These are phyloP conservation scores for Chymomyza caudatula DNA, from an alignment of 2,888 invertebrate species.

Conservation along the genomic window DNA sequence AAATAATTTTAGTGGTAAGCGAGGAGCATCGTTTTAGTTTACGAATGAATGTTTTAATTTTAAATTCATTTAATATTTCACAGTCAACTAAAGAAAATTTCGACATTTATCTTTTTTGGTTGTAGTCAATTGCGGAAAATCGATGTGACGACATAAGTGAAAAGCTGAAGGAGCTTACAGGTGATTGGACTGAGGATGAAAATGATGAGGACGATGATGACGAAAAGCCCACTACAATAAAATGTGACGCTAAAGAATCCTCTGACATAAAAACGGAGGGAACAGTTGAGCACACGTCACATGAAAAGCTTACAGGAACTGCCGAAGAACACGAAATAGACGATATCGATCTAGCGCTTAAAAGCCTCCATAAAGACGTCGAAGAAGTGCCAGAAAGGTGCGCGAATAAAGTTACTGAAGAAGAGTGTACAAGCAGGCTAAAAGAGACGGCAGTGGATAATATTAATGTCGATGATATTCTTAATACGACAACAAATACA, in stretches of 20 bases:
- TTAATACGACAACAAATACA: slow-evolving; percentile 3
- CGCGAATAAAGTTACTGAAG: slow-evolving; percentile 23
- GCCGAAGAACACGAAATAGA: slow-evolving; percentile 52
- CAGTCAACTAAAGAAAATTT: background rate
- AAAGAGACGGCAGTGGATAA: slow-evolving; percentile 9
- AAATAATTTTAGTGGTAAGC: no score
- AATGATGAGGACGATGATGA: slow-evolving; percentile 64
- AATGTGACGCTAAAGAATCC: slow-evolving; percentile 60
- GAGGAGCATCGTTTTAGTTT: no score
- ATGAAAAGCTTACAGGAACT: slow-evolving; percentile 57
- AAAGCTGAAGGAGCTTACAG: slow-evolving; percentile 75
- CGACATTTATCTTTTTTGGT: background rate
- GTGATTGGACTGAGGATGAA: slow-evolving; percentile 78
- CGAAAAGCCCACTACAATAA: slow-evolving; percentile 30
- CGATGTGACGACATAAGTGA: slow-evolving; percentile 73
- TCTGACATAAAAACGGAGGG: slow-evolving; percentile 67
- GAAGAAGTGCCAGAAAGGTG: slow-evolving; percentile 28
- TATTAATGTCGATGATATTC: slow-evolving; percentile 14
- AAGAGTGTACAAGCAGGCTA: slow-evolving; percentile 27
- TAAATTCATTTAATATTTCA: background rate
- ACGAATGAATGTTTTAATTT: background rate
- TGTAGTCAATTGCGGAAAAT: slow-evolving; percentile 51
- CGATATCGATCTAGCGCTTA: slow-evolving; percentile 67
- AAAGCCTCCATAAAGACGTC: slow-evolving; percentile 64
- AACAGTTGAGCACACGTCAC: slow-evolving; percentile 41